These are phyloP conservation scores for Donacobius atricapilla DNA, from an alignment of 2,113 vertebrate genomes.

Conservation along the genomic window DNA sequence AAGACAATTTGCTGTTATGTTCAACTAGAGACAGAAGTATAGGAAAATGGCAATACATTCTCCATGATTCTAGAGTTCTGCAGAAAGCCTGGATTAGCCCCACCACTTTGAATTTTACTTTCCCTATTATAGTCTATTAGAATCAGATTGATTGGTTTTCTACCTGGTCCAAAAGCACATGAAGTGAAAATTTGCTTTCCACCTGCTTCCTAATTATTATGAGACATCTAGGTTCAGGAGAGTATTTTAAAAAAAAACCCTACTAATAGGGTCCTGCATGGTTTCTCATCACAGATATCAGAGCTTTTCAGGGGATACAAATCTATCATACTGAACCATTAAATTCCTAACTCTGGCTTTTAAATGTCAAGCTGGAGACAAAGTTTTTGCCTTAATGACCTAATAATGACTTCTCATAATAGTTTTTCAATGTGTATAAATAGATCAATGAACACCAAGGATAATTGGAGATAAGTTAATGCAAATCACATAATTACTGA, in stretches of 20 bases:
- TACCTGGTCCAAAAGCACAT: background rate
- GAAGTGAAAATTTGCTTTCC: background rate
- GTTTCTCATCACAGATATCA: background rate
- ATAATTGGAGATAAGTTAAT: background rate
- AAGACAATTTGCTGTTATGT: background rate
- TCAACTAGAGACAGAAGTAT: background rate
- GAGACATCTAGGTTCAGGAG: background rate
- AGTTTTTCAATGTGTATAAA: background rate
- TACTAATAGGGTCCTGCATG: background rate
- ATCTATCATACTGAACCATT: background rate
- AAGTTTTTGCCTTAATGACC: background rate
- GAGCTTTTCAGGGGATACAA: background rate
- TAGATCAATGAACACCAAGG: background rate
- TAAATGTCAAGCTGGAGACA: background rate
- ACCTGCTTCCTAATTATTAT: background rate
- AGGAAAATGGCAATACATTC: background rate
- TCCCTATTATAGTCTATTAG: background rate
- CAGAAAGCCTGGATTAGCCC: background rate
- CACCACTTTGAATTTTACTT: background rate
- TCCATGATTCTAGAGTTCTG: background rate
- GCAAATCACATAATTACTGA: background rate
- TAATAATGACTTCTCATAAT: background rate
- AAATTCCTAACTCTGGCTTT: background rate
- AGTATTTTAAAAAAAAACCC: background rate
- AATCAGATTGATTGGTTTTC: background rate